These are phyloP conservation scores for Mythimna impura DNA, from an alignment of 2,888 invertebrate species.

Conservation along the genomic window DNA sequence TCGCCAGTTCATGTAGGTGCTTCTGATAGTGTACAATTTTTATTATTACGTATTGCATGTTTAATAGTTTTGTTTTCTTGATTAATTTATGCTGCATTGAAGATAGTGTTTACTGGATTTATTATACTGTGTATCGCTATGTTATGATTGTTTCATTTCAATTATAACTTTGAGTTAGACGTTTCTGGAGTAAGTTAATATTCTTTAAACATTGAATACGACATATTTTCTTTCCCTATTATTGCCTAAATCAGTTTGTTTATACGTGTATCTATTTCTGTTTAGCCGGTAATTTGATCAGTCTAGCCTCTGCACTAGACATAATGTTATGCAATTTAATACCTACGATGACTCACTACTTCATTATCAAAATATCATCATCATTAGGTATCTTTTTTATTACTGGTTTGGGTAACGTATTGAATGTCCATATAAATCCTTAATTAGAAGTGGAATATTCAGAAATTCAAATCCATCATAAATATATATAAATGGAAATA, in stretches of 20 bases:
- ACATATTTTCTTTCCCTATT: neutral
- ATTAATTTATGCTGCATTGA: constrained; percentile 33
- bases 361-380: constrained; percentile 5
- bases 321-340: constrained; percentile 9
- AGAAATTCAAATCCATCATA: neutral
- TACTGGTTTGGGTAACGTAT: constrained; percentile 1
- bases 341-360: neutral
- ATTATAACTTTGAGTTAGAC: neutral
- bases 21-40: constrained; percentile 58
- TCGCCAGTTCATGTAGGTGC: constrained; percentile 61
- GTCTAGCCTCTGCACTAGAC: neutral
- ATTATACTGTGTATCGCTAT: neutral
- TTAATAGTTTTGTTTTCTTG: constrained; percentile 63
- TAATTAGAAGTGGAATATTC: neutral
- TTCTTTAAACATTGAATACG: neutral
- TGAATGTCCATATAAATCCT: neutral
- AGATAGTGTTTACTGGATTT: constrained; percentile 34
- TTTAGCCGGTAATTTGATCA: neutral
- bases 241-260: neutral
- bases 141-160: constrained; percentile 10
- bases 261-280: neutral
- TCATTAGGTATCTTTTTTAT: constrained; percentile 1
- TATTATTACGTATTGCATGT: constrained; percentile 56
- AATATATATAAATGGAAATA: neutral
- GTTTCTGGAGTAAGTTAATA: too few relatives aligned